These are phyloP conservation scores for Porites rus DNA, from an alignment of 92 coral and sea anemone genomes.

Conservation along the genomic window DNA sequence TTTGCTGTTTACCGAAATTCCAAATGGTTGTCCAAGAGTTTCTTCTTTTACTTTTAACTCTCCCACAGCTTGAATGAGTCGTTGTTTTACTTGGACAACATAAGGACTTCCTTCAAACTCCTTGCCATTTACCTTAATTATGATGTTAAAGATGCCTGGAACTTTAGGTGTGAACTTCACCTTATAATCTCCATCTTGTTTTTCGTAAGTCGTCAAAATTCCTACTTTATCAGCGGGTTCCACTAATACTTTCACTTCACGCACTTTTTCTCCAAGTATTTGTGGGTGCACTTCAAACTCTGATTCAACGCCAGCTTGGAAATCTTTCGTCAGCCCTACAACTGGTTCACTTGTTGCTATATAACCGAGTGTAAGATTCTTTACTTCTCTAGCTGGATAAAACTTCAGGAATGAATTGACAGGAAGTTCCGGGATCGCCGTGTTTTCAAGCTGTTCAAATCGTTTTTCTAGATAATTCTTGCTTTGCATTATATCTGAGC, in stretches of 20 bases:
- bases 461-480: neutral
- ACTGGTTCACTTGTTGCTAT: neutral
- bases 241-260: neutral
- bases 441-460: neutral
- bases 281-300: neutral
- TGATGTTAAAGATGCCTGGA: neutral
- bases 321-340: neutral
- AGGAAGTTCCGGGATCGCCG: neutral
- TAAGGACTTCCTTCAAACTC: neutral
- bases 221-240: neutral
- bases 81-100: conserved; percentile 1
- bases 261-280: neutral
- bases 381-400: neutral
- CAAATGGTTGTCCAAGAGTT: neutral
- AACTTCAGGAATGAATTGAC: neutral
- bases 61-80: neutral
- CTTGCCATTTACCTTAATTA: neutral
- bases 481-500: neutral
- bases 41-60: neutral
- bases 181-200: neutral
- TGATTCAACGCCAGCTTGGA: neutral
- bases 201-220: neutral
- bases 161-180: conserved; percentile 2
- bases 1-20: conserved; percentile 1
- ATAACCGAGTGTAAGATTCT: neutral